Evolutionary conservation across 2,888 invertebrate genomes (phyloP), one percentile per base, ranked within the genome.

Genomic region (Latrodectus hesperus): DNA sequence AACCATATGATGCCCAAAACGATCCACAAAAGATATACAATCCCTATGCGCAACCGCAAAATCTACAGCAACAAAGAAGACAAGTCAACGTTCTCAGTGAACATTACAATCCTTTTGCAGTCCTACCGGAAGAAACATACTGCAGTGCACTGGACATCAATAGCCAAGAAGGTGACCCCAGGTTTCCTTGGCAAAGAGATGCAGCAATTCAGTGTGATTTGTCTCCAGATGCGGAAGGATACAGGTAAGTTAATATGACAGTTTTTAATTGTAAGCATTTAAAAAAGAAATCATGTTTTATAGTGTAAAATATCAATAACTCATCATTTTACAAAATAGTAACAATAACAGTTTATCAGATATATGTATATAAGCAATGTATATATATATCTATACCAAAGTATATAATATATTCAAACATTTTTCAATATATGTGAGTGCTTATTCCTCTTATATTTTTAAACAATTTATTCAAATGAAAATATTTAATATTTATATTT

Each of bases 141-240:
- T 90, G 90, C 80, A 90, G 90, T 26, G 90, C 90, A n/a, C 76
- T 90, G 67, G 90, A 90, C 68, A 89, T 90, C 72, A 90, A 90
- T 81, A 88, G 90, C 49, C 86, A 88, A 68, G 89, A 90, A 72
- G 90, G 89, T 5, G 90, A 90, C 22, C 90, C 90, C 8, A 81
- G 90, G 11, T 90, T 90, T 68, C 90, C 90, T 0, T 90, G 90
- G 90, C 90, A 90, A 80, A 82, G 90, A 49, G 90, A 90, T 80
- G 90, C 86, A 12, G 90, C 90, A 22, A 89, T 90, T 26, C 90
- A 90, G 76, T 90, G 90, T 64, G 90, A 90, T 68, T 26, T 90
- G 38, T 89, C 89, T 4, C 86, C 88, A 0, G 73, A 67, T 64
- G 81, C 76, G 9, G 88, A 88, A 52, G 81, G 88, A 55, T 60